Conservation (phyloP, 1,140 invertebrate genomes). For the Drosophila watanabei region DNA sequence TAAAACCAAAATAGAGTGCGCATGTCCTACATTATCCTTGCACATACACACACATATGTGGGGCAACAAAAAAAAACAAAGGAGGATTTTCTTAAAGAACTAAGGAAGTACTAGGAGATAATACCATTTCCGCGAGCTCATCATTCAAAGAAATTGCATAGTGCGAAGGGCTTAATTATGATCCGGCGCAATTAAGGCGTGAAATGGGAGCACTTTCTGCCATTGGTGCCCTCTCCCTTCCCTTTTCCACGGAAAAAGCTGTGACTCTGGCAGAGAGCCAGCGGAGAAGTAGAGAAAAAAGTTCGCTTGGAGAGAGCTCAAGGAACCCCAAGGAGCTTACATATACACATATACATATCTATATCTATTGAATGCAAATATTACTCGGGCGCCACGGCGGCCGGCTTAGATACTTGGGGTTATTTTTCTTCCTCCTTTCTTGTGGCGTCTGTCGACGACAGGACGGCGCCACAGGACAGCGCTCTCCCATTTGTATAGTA, state of each 20-base stretch:
- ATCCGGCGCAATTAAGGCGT: slow-evolving; percentile 16
- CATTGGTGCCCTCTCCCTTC: neutral
- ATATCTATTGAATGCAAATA: slow-evolving; percentile 56
- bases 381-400: slow-evolving; percentile 62
- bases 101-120: slow-evolving; percentile 22
- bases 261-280: slow-evolving; percentile 42
- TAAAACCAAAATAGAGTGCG: slow-evolving; percentile 64
- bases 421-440: neutral
- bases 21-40: slow-evolving; percentile 68
- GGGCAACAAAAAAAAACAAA: neutral
- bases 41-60: slow-evolving; percentile 47
- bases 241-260: slow-evolving; percentile 24
- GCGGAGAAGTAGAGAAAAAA: slow-evolving; percentile 43
- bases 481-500: slow-evolving; percentile 14
- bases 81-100: slow-evolving; percentile 5
- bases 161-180: slow-evolving; percentile 10
- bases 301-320: slow-evolving; percentile 31
- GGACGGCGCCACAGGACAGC: slow-evolving; percentile 37
- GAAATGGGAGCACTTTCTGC: neutral
- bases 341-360: slow-evolving; percentile 5
- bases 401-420: slow-evolving; percentile 52
- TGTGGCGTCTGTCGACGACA: slow-evolving; percentile 29
- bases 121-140: slow-evolving; percentile 10
- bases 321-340: slow-evolving; percentile 19
- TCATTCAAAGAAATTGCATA: neutral